These are phyloP conservation scores for Phalera bucephala DNA, from an alignment of 2,888 invertebrate genomes.

Conservation along the genomic window DNA sequence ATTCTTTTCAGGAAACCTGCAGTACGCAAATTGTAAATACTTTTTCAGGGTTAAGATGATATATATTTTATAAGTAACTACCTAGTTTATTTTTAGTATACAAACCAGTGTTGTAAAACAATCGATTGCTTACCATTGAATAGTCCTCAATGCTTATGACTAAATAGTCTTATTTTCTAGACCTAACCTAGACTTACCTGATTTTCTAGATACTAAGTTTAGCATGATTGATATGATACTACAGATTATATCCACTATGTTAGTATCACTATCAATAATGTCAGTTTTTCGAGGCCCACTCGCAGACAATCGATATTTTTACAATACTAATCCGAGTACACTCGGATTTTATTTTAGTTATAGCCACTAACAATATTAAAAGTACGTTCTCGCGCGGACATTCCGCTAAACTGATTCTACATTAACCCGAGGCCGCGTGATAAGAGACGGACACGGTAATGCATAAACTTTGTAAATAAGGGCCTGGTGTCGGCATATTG, in stretches of 20 bases:
- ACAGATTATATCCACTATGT: no score
- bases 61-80: slow-evolving; percentile 22
- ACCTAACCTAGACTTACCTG: no score
- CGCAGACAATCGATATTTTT: no score
- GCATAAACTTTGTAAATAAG: slow-evolving; percentile 41
- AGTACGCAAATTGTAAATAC: slow-evolving; percentile 39
- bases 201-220: no score
- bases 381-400: slow-evolving; percentile 21
- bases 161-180: no score
- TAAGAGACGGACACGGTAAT: slow-evolving; percentile 23
- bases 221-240: no score
- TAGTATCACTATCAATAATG: no score
- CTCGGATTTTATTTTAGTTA: no score
- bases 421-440: slow-evolving; percentile 24
- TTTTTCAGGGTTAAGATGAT: slow-evolving; percentile 32
- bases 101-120: not conserved
- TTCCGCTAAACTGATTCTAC: slow-evolving; percentile 23
- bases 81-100: slow-evolving; percentile 12
- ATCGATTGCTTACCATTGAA: no score
- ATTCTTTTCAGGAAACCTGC: slow-evolving; percentile 46
- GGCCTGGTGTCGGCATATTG: slow-evolving; percentile 77
- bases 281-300: no score
- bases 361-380: slow-evolving; percentile 21
- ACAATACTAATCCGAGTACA: no score
- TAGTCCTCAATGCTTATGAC: no score